phyloP scores from a whole-genome alignment of 2,113 vertebrate species.

The Ranitomeya imitator region DNA sequence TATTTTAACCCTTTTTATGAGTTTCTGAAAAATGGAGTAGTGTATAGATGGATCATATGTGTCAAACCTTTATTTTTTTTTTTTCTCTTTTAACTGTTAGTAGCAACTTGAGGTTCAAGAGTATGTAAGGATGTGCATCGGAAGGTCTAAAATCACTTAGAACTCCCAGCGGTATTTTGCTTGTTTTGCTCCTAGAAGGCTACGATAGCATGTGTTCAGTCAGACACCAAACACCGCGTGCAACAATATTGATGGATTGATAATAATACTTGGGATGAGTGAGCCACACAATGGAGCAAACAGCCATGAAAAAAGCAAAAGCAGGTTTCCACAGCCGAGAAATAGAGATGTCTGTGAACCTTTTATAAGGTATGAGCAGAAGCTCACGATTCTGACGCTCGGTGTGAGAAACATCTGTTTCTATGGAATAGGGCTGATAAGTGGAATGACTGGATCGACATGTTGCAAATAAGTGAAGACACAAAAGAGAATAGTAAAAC shows the following conservation, averaged over 20 bases:
- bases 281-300: constrained; percentile 40
- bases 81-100: neutral
- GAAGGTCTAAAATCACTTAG: constrained; percentile 53
- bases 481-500: too few relatives aligned
- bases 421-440: constrained; percentile 28
- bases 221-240: constrained; percentile 40
- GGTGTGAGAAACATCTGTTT: constrained; percentile 31
- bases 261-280: constrained; percentile 49
- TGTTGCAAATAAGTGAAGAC: constrained; percentile 10
- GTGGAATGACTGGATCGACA: constrained; percentile 22
- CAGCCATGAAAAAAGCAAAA: constrained; percentile 42
- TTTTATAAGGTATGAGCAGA: constrained; percentile 39
- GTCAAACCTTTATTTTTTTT: neutral
- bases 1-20: neutral
- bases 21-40: neutral
- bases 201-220: constrained; percentile 37
- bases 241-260: constrained; percentile 43
- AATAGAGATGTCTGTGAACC: constrained; percentile 36
- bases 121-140: constrained; percentile 10
- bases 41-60: neutral
- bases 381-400: constrained; percentile 1
- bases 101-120: constrained; percentile 21
- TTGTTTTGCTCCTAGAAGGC: constrained; percentile 39
- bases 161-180: constrained; percentile 31
- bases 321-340: constrained; percentile 13